phyloP scores from a whole-genome alignment of 2,797 vertebrate genomes.

The Lycodopsis pacificus region DNA sequence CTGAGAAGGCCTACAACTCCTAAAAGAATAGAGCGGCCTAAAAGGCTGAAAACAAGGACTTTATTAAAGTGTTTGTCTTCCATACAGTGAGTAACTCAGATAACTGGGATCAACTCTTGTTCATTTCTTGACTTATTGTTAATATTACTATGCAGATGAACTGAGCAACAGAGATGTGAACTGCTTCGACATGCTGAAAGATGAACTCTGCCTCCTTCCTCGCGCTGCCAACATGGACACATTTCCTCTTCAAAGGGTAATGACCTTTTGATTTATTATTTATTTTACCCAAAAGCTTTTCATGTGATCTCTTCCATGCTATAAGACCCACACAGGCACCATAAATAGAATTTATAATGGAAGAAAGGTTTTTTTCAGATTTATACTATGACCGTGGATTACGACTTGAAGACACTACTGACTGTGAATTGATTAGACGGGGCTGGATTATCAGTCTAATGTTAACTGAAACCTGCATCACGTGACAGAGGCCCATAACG shows the following conservation, averaged over 20 bases:
- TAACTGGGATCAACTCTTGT: neutral
- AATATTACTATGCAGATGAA: constrained; percentile 73
- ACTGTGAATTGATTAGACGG: constrained; percentile 46
- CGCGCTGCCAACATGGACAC: constrained; percentile 68
- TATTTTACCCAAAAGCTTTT: constrained; percentile 1
- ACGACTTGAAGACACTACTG: constrained; percentile 13
- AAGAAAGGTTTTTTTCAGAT: constrained; percentile 41
- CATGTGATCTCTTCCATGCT: constrained; percentile 40
- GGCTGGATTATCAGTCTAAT: constrained; percentile 16
- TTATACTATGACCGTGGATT: constrained; percentile 32
- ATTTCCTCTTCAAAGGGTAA: constrained; percentile 70
- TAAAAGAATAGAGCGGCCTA: neutral
- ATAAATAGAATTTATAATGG: neutral
- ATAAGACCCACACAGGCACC: constrained; percentile 22
- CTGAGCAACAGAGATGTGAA: constrained; percentile 65
- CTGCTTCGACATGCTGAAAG: constrained; percentile 66
- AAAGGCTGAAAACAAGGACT: constrained; percentile 22
- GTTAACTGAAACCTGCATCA: constrained; percentile 38
- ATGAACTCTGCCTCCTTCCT: constrained; percentile 61
- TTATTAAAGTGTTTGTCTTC: constrained; percentile 31
- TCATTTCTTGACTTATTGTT: constrained; percentile 35
- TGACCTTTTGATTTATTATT: neutral
- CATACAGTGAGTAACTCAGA: constrained; percentile 19
- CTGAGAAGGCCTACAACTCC: constrained; percentile 9
- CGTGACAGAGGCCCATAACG: constrained; percentile 66